These are phyloP conservation scores for Scophthalmus maximus DNA, from an alignment of 2,113 vertebrate species.

Conservation along the genomic window DNA sequence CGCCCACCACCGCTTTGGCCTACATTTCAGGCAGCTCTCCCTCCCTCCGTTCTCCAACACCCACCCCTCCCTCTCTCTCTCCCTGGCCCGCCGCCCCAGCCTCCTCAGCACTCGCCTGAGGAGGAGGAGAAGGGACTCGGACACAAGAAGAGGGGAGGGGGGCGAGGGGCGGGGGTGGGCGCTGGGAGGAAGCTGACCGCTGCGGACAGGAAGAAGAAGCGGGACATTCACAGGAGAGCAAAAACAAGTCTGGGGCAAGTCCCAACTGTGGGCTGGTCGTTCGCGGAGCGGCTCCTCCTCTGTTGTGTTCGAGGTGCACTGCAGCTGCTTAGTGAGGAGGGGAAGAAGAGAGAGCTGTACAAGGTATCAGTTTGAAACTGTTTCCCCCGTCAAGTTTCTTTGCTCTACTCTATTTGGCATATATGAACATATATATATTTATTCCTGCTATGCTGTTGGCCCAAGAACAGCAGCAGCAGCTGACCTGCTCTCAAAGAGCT, in stretches of 20 bases:
- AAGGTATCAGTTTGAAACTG: slow-evolving; percentile 72
- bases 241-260: slow-evolving; percentile 51
- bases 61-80: not conserved
- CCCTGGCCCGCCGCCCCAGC: slow-evolving; percentile 1
- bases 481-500: slow-evolving; percentile 87
- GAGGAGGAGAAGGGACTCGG: slow-evolving; percentile 52
- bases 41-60: slow-evolving; percentile 66
- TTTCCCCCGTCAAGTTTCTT: slow-evolving; percentile 55
- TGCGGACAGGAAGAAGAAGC: slow-evolving; percentile 65
- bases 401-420: slow-evolving; percentile 67
- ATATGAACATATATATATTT: slow-evolving; percentile 79
- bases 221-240: slow-evolving; percentile 58
- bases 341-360: slow-evolving; percentile 32
- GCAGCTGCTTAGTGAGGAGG: slow-evolving; percentile 58
- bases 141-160: slow-evolving; percentile 18
- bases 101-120: slow-evolving; percentile 43
- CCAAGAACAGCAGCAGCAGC: slow-evolving; percentile 76
- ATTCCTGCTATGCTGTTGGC: slow-evolving; percentile 79
- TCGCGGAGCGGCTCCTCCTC: slow-evolving; percentile 18
- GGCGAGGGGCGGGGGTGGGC: not conserved
- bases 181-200: slow-evolving; percentile 49
- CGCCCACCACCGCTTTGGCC: slow-evolving; percentile 88
- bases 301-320: slow-evolving; percentile 44
- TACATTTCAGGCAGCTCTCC: slow-evolving; percentile 92
- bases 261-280: slow-evolving; percentile 31